These are phyloP conservation scores for Drosophila kohkoa DNA, from an alignment of 1,140 invertebrate species.

Conservation along the genomic window DNA sequence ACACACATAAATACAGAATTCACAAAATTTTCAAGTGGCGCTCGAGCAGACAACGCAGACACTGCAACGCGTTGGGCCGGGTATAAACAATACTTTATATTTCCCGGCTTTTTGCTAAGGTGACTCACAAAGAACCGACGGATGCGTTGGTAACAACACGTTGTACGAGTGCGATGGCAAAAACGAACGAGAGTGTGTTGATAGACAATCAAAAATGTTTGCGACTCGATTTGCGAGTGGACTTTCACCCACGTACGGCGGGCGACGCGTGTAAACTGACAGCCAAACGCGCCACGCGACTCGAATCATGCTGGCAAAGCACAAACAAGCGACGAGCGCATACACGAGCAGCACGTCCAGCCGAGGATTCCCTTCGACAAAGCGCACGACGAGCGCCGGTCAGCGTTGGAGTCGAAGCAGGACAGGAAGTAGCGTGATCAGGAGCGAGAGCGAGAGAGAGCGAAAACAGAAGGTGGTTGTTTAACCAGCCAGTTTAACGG, in stretches of 20 bases:
- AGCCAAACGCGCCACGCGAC: slow-evolving; percentile 55
- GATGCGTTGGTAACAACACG: slow-evolving; percentile 52
- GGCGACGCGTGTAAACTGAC: slow-evolving; percentile 65
- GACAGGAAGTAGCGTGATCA: not conserved
- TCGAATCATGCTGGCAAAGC: slow-evolving; percentile 61
- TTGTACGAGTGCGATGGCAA: slow-evolving; percentile 9
- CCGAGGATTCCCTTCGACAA: slow-evolving; percentile 26
- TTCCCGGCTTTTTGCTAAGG: slow-evolving; percentile 52
- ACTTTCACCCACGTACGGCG: slow-evolving; percentile 74
- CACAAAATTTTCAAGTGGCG: slow-evolving; percentile 63
- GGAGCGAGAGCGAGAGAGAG: slow-evolving; percentile 27
- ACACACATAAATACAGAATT: slow-evolving; percentile 31
- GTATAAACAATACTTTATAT: slow-evolving; percentile 43
- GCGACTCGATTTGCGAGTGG: slow-evolving; percentile 13
- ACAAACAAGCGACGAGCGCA: slow-evolving; percentile 69
- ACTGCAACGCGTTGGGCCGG: slow-evolving; percentile 40
- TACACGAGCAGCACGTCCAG: slow-evolving; percentile 46
- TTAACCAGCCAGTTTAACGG: slow-evolving; percentile 38
- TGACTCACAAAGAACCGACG: slow-evolving; percentile 49
- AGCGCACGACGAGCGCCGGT: slow-evolving; percentile 7
- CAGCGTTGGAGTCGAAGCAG: not conserved
- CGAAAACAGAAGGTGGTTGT: slow-evolving; percentile 55
- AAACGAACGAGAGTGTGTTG: not conserved
- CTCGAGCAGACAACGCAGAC: slow-evolving; percentile 46
- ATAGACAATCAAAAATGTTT: slow-evolving; percentile 15